Evolutionary conservation across 2,888 invertebrate species (phyloP).

Genomic region (Synergus laeviventris): DNA sequence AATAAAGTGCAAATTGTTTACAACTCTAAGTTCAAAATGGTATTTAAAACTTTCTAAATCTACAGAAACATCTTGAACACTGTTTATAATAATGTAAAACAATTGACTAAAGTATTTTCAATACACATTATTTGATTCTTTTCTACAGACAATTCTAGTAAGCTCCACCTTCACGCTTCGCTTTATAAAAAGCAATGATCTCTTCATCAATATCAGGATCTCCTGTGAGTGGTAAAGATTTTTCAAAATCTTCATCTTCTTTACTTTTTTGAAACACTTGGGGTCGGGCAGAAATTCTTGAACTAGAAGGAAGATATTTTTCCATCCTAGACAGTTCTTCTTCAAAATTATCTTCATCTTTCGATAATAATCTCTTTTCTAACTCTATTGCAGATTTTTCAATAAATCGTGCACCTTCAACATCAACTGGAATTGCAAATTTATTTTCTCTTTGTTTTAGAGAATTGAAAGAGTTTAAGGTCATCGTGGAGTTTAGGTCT

Average conservation of each 20-base stretch:
- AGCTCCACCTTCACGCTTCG: slow-evolving; percentile 58
- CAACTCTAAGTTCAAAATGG: neutral
- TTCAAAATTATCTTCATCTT: slow-evolving; percentile 20
- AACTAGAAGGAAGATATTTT: neutral
- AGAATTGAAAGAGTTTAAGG: neutral
- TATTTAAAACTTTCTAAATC: neutral
- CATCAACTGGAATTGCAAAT: neutral
- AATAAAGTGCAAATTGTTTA: neutral
- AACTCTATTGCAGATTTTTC: slow-evolving; percentile 36
- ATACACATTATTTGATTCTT: neutral
- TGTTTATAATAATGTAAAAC: neutral
- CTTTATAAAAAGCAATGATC: slow-evolving; percentile 75
- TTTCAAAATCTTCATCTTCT: slow-evolving; percentile 66
- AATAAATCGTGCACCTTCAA: neutral
- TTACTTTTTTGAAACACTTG: slow-evolving; percentile 39
- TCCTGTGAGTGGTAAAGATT: slow-evolving; percentile 76
- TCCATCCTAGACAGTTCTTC: slow-evolving; percentile 32
- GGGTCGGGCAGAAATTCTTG: neutral
- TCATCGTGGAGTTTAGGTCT: slow-evolving; percentile 14
- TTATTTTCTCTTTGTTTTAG: neutral
- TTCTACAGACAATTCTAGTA: slow-evolving; percentile 50
- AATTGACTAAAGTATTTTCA: neutral
- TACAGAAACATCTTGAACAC: neutral
- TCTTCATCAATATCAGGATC: slow-evolving; percentile 77
- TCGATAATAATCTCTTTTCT: slow-evolving; percentile 37